Evolutionary conservation across 2,113 vertebrate genomes (phyloP), one percentile per base, ranked within the genome.

Genomic region (Trichomycterus rosablanca): DNA sequence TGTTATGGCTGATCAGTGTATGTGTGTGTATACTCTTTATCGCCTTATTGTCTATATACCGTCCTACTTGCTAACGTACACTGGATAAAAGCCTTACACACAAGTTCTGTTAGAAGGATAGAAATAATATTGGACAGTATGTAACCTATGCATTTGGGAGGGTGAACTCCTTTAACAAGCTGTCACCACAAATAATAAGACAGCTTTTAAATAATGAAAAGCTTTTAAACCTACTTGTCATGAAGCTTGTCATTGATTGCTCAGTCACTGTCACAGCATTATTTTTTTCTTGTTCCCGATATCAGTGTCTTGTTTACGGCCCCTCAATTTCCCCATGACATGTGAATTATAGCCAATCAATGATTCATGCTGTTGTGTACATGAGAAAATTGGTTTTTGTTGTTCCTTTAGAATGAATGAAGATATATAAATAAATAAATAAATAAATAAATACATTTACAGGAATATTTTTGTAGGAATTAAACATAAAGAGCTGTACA

Each of bases 101-200:
- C n/a, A n/a, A n/a, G n/a, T n/a, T n/a, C n/a, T n/a, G n/a, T n/a
- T n/a, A n/a, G n/a, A n/a, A n/a, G n/a, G n/a, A n/a, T n/a, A n/a
- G n/a, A n/a, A n/a, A n/a, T n/a, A n/a, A 30, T 30, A n/a, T 55
- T 43, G 26, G 30, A 39, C 7, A 20, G 14, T 20, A 48, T 43
- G 53, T 65, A 65, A 61, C 48, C 32, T 54, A 48, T 56, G 45
- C 44, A 45, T 8, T 28, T 39, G 12, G 44, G 45, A 66, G 59
- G 78, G 66, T 59, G 71, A 66, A 68, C 68, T 75, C 61, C 76
- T 16, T 46, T 80, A 81, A 73, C 63, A 73, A 80, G 16, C 48
- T 76, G 70, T 73, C 73, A 74, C 30, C 52, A 63, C 23, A 73
- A 26, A 48, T 22, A 59, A 15, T 1, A n/a, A 3, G 34, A 63